A percentile compares a stretch with the other conserved stretches of the same genome.
Conservation (phyloP, 2,888 invertebrate genomes). For the Zaprionus obscuricornis region DNA sequence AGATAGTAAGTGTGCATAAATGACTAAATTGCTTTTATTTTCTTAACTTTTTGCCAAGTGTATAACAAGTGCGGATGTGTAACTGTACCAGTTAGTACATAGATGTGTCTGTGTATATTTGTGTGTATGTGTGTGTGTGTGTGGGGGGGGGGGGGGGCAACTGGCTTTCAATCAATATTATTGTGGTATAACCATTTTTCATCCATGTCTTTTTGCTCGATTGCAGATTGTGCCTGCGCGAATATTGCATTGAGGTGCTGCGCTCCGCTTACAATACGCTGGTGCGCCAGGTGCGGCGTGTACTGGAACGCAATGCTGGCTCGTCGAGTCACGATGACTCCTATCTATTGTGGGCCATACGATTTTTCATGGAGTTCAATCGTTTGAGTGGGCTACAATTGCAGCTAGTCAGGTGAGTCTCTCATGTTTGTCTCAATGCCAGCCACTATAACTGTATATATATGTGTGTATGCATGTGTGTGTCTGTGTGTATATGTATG, state of each 20-base stretch:
- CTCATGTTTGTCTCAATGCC: not conserved
- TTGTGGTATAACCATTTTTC: conserved; percentile 75
- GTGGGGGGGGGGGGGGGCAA: conserved; percentile 19
- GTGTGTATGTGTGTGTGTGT: conserved; percentile 2
- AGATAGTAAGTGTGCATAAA: too few species aligned
- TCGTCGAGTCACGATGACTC: conserved; percentile 94
- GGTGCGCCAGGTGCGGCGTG: conserved; percentile 94
- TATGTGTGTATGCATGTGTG: not conserved
- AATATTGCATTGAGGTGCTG: conserved; percentile 96
- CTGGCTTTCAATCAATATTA: conserved; percentile 74
- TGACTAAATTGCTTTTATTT: too few species aligned
- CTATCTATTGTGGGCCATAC: conserved; percentile 96
- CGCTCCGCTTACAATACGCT: conserved; percentile 96
- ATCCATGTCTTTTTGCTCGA: conserved; percentile 36
- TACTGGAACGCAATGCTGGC: conserved; percentile 87
- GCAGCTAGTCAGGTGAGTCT: conserved; percentile 92
- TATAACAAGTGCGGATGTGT: too few species aligned
- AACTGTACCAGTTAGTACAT: too few species aligned
- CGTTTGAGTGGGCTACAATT: conserved; percentile 93
- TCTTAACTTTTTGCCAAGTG: too few species aligned
- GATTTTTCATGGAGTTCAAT: conserved; percentile 99
- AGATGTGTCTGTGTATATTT: too few species aligned
- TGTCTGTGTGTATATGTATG: not conserved
- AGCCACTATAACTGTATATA: too few species aligned
- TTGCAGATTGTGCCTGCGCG: conserved; percentile 92